Percentiles rank a stretch among this genome's conserved stretches.
phyloP scores from a whole-genome alignment of 2,888 invertebrate genomes.

The Endotricha flammealis region DNA sequence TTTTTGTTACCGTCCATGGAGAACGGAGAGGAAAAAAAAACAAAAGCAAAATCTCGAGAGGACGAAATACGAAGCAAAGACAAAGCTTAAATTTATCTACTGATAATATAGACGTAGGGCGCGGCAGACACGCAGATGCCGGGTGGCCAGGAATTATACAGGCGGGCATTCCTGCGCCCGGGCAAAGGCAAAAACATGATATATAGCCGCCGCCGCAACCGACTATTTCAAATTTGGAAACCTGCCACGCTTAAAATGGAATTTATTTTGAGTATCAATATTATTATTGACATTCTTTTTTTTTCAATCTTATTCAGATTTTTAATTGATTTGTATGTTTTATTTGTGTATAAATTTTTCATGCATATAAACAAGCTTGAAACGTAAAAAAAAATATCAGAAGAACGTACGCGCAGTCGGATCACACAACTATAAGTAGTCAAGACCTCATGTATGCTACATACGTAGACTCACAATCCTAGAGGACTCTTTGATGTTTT shows the following conservation, averaged over 20 bases:
- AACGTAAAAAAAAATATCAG: too few species aligned
- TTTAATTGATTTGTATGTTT: too few species aligned
- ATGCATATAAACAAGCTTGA: too few species aligned
- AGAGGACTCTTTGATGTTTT: too few species aligned
- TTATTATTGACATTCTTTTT: constrained; percentile 35
- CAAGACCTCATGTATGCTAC: too few species aligned
- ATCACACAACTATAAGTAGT: too few species aligned
- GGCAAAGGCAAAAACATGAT: constrained; percentile 68
- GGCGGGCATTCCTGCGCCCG: constrained; percentile 64
- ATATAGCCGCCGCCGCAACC: constrained; percentile 71
- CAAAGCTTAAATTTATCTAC: constrained; percentile 78
- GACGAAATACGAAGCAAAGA: constrained; percentile 78
- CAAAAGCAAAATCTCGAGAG: constrained; percentile 73
- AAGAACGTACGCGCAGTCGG: too few species aligned
- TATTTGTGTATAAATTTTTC: too few species aligned
- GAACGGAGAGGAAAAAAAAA: constrained; percentile 59
- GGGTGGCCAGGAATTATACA: constrained; percentile 74
- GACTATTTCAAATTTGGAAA: constrained; percentile 70
- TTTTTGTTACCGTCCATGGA: constrained; percentile 70
- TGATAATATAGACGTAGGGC: constrained; percentile 78
- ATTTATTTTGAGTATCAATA: constrained; percentile 51
- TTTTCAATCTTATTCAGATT: too few species aligned
- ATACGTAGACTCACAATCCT: too few species aligned
- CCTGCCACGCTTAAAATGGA: constrained; percentile 67
- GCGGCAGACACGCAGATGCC: constrained; percentile 64